Conservation (phyloP, 2,113 vertebrate genomes). For the Glareola pratincola region DNA sequence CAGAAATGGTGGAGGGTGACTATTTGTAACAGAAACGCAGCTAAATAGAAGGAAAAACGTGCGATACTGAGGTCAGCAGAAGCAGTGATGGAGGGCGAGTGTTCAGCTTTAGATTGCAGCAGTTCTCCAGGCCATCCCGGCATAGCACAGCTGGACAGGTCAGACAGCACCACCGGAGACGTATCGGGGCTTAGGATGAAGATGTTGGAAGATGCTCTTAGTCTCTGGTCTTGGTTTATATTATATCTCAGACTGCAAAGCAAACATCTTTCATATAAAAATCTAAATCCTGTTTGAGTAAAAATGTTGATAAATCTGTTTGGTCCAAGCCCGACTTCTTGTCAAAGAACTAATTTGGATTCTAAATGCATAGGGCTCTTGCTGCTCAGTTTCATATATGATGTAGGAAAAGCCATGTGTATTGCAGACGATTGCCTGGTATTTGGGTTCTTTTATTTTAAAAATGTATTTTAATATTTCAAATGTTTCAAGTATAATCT, state of each 20-base stretch:
- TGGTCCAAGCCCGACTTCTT: neutral
- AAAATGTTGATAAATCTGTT: neutral
- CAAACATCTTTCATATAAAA: neutral
- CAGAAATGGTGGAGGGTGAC: neutral
- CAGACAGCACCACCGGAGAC: neutral
- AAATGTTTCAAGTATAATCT: neutral
- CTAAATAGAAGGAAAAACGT: neutral
- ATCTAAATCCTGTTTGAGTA: neutral
- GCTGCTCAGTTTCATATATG: neutral
- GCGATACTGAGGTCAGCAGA: neutral
- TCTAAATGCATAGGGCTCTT: neutral
- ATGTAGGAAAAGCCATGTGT: neutral
- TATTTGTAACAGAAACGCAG: neutral
- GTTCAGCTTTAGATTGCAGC: neutral
- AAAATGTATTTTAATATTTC: neutral
- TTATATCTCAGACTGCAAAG: neutral
- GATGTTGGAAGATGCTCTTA: neutral
- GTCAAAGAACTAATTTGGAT: neutral
- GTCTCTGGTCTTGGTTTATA: neutral
- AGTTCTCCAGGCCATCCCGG: neutral
- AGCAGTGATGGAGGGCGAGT: neutral
- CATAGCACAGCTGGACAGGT: neutral
- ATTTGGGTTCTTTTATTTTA: neutral
- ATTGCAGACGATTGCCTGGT: neutral
- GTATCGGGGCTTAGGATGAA: neutral